phyloP scores from a whole-genome alignment of 2,888 invertebrate species.

The Eurytoma californica region DNA sequence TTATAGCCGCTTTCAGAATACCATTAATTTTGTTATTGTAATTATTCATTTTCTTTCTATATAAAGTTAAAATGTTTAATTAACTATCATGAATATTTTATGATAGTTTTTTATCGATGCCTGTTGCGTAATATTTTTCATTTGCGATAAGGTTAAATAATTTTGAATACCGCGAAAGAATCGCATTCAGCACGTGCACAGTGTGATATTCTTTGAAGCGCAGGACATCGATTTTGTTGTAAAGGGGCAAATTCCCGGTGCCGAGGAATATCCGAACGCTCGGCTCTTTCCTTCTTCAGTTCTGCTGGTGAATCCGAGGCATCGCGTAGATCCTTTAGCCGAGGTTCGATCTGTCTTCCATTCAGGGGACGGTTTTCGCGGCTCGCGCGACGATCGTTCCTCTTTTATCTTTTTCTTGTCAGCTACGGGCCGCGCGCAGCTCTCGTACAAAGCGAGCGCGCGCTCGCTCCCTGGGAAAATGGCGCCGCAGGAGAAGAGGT shows the following conservation, averaged over 20 bases:
- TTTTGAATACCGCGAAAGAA: no score
- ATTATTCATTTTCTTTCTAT: constrained; percentile 27
- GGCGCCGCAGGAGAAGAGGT: not conserved
- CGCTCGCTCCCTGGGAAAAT: constrained; percentile 17
- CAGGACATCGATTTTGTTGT: constrained; percentile 24
- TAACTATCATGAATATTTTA: no score
- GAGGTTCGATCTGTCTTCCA: constrained; percentile 48
- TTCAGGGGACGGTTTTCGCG: constrained; percentile 41
- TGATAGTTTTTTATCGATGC: no score
- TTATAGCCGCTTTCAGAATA: no score
- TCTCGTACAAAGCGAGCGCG: constrained; percentile 8
- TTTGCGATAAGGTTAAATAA: no score
- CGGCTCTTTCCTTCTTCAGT: not conserved
- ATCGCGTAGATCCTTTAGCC: constrained; percentile 1
- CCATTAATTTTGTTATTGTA: not conserved
- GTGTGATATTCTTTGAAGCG: no score
- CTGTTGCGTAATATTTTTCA: no score
- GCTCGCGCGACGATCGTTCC: constrained; percentile 41
- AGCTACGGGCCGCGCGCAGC: not conserved
- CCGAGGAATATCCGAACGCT: constrained; percentile 21
- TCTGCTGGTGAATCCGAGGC: not conserved
- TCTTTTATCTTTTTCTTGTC: constrained; percentile 47
- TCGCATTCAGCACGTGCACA: no score
- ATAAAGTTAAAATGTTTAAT: not conserved
- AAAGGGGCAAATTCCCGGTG: constrained; percentile 34